phyloP scores from a whole-genome alignment of 37 sponge, comb jelly and placozoan genomes.

The Geodia barretti region DNA sequence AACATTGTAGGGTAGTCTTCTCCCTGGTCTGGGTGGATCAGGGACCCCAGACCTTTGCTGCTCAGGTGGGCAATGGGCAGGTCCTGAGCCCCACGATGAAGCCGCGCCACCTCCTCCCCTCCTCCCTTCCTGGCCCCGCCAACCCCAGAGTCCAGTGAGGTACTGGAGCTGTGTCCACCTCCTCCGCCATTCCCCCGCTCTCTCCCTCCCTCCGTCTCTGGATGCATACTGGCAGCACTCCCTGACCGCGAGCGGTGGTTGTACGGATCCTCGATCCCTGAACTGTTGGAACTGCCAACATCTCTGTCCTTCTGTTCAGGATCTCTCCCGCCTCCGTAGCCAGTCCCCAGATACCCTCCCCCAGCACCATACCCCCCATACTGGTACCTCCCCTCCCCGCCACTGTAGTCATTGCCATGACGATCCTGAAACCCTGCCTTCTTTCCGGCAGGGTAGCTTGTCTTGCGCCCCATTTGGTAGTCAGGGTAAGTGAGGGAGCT shows the following conservation, averaged over 20 bases:
- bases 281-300: slow-evolving; percentile 11
- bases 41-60: neutral
- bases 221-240: slow-evolving; percentile 2
- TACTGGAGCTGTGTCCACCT: neutral
- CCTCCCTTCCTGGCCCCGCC: neutral
- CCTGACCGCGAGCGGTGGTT: slow-evolving; percentile 2
- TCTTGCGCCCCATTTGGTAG: too few relatives aligned
- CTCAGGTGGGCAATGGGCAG: neutral
- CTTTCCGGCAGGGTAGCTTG: neutral
- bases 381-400: neutral
- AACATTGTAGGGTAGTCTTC: neutral
- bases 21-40: neutral
- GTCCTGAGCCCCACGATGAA: neutral
- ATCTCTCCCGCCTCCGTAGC: neutral
- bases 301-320: neutral
- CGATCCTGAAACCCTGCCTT: neutral
- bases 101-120: neutral
- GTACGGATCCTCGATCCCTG: neutral
- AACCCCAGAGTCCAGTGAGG: neutral
- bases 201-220: neutral
- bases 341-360: neutral
- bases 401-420: neutral
- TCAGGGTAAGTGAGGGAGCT: too few relatives aligned
- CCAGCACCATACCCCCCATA: neutral
- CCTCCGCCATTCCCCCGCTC: neutral